phyloP scores from a whole-genome alignment of 1,140 invertebrate genomes.

The Megathymus violae region DNA sequence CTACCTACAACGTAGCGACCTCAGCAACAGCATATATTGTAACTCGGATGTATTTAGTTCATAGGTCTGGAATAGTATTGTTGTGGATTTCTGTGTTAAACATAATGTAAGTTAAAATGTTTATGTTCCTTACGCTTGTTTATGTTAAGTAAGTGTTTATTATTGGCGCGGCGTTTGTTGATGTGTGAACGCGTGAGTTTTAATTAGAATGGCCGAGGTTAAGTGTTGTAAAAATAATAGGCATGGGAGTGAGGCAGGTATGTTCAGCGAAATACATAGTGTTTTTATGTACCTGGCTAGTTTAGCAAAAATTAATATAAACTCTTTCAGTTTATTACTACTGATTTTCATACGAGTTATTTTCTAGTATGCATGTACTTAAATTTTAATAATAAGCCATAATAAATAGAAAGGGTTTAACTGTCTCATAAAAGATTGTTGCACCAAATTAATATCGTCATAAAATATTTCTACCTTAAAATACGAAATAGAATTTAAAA shows the following conservation, averaged over 20 bases:
- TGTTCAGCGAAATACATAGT: no score
- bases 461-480: background rate
- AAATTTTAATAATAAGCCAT: no score
- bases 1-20: conserved; percentile 3
- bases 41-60: conserved; percentile 4
- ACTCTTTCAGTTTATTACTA: no score
- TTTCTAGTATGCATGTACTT: no score
- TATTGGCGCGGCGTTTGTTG: conserved; percentile 15
- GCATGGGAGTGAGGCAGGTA: background rate
- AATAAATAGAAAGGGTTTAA: no score
- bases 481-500: conserved; percentile 4
- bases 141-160: conserved; percentile 27
- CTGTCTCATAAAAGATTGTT: no score
- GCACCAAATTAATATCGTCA: no score
- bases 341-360: no score
- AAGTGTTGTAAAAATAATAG: background rate
- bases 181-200: conserved; percentile 7
- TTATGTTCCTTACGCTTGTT: conserved; percentile 30
- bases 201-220: conserved; percentile 12
- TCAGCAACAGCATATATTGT: background rate
- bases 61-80: background rate
- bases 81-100: conserved; percentile 29
- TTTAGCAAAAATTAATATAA: no score
- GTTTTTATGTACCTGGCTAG: no score
- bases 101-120: conserved; percentile 35